Base-by-base conservation (phyloP, 1,140 invertebrate species). In the Lanistes nyassanus region DNA sequence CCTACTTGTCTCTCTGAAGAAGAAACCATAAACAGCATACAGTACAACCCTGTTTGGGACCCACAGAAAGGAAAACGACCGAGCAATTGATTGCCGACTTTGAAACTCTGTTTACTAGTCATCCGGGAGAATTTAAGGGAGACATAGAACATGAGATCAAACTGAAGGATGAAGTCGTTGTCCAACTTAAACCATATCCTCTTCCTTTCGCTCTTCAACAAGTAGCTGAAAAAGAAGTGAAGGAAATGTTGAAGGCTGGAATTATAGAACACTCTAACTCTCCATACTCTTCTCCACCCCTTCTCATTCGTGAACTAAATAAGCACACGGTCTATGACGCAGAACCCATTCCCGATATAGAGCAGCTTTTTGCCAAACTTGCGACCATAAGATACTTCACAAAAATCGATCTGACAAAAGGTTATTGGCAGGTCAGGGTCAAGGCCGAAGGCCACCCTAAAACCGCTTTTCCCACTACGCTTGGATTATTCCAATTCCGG, bases 261-360 rank as follows among this genome's bases (percentile, higher is more conserved):
- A 82, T 89, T 26, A 88, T 90, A 58, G 72, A 80, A 67, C 81
- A 80, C 64, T 82, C 86, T 62, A 74, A 78, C 73, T 88, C 86
- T n/a, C 86, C 90, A 42, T 92, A 90, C 89, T 90, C 87, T 11
- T 89, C 90, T 7, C 90, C 91, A 5, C 79, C 92, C 34, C 91
- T 92, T 0, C 82, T 88, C 5, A 88, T 91, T 83, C 89, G 82
- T 11, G 58, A 71, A 19, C 67, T 84, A 11, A 86, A 86, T 67
- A 31, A 42, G n/a, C 58, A 74, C 5, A 76, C 70, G 1, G 66
- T 60, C 13, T 77, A 79, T 70, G 83, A 84, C 65, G 65, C 77
- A 29, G 81, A 83, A 53, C 79, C 81, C 26, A 78, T 86, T 31
- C 82, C 81, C 0, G 79, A 81, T 16, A n/a, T 56, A 1, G 78